These are phyloP conservation scores for Drosophila kanapiae DNA, from an alignment of 1,140 invertebrate species.

Conservation along the genomic window DNA sequence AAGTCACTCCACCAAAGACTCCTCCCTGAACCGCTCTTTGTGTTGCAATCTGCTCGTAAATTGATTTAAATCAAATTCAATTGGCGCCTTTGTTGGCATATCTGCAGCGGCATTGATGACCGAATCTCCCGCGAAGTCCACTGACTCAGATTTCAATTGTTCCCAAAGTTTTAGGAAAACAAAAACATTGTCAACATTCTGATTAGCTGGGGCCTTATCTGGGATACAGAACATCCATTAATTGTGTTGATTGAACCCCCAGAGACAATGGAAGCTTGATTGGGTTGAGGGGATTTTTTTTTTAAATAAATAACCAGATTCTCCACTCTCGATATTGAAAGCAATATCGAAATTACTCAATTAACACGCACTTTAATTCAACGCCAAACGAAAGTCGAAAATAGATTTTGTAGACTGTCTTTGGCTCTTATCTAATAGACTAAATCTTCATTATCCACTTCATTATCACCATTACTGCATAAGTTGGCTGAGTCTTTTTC, in stretches of 20 bases:
- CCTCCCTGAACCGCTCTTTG: slow-evolving; percentile 2
- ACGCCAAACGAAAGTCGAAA: slow-evolving; percentile 26
- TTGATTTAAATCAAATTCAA: slow-evolving; percentile 83
- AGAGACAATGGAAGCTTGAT: not conserved
- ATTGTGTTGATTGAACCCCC: slow-evolving; percentile 17
- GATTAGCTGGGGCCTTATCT: slow-evolving; percentile 22
- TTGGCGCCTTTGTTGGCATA: slow-evolving; percentile 54
- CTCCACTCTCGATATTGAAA: not conserved
- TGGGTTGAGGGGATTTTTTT: not conserved
- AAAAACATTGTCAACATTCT: slow-evolving; percentile 9
- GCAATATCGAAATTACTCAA: slow-evolving; percentile 4
- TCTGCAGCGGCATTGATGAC: slow-evolving; percentile 19
- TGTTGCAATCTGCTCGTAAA: slow-evolving; percentile 55
- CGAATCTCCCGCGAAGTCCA: slow-evolving; percentile 26
- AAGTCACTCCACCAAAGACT: not conserved
- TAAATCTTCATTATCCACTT: slow-evolving; percentile 34
- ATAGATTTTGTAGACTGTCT: slow-evolving; percentile 8
- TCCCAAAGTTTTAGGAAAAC: slow-evolving; percentile 7
- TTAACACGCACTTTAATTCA: slow-evolving; percentile 9
- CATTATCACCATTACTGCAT: slow-evolving; percentile 40
- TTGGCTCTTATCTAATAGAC: slow-evolving; percentile 51
- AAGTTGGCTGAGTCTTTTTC: slow-evolving; percentile 30
- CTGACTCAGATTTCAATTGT: slow-evolving; percentile 40
- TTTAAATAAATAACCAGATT: not conserved
- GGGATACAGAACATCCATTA: slow-evolving; percentile 12